Conservation (phyloP, 2,113 vertebrate genomes). For the Sebastes fasciatus region DNA sequence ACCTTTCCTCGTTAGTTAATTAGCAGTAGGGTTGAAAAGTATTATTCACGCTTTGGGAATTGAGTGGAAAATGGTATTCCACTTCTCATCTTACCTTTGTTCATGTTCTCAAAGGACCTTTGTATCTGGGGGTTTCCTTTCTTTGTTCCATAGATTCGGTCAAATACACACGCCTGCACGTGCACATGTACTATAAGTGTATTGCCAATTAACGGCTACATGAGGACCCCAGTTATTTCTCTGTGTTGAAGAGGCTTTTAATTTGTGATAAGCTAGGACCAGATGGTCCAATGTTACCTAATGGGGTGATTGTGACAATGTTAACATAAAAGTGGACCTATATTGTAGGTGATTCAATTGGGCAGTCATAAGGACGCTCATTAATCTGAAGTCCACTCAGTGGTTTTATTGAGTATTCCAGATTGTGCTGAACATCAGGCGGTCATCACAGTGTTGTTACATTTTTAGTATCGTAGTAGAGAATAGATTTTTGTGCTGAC, state of each 20-base stretch:
- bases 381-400: neutral
- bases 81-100: neutral
- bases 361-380: neutral
- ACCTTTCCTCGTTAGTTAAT: constrained; percentile 20
- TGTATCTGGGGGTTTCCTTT: neutral
- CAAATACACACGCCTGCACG: neutral
- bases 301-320: neutral
- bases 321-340: neutral
- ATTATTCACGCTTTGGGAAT: constrained; percentile 31
- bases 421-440: neutral
- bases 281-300: neutral
- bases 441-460: neutral
- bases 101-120: neutral
- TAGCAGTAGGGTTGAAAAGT: constrained; percentile 24
- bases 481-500: too few species aligned
- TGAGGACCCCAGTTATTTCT: neutral
- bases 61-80: neutral
- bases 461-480: neutral
- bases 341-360: neutral
- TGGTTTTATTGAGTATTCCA: neutral
- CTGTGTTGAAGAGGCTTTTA: constrained; percentile 13
- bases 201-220: neutral
- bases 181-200: neutral
- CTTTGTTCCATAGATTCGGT: neutral
- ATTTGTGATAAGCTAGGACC: neutral